Percentiles rank a stretch among this genome's conserved stretches.
Conservation (phyloP, 2,113 vertebrate species). For the Crotalus viridis region DNA sequence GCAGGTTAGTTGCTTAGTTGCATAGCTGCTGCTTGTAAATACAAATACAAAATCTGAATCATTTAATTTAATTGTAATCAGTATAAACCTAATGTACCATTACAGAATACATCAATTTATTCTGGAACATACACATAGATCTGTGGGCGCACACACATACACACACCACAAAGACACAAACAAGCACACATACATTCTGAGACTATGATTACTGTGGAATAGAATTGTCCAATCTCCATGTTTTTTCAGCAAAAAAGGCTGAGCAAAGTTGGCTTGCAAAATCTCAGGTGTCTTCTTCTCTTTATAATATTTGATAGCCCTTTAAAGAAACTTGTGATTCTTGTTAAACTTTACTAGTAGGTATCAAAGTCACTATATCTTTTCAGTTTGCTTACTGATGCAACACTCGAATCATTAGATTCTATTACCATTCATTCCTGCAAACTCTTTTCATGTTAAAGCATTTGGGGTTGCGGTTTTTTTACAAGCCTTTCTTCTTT, state of each 20-base stretch:
- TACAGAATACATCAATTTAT: background rate
- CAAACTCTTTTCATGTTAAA: background rate
- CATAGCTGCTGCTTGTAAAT: background rate
- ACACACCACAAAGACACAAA: background rate
- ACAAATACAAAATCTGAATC: background rate
- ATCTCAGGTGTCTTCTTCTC: background rate
- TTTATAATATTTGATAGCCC: background rate
- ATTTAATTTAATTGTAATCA: conserved; percentile 17
- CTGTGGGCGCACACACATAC: background rate
- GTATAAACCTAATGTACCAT: background rate
- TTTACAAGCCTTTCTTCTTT: background rate
- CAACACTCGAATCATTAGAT: background rate
- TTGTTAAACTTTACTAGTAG: background rate
- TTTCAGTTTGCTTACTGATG: background rate
- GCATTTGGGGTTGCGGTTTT: background rate
- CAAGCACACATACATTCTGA: background rate
- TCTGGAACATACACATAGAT: background rate
- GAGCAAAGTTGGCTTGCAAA: background rate
- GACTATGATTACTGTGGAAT: background rate
- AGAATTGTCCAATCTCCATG: background rate
- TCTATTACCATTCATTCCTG: background rate
- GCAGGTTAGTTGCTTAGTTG: background rate
- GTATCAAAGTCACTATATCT: background rate
- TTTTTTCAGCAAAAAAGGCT: background rate
- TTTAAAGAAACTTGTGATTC: background rate